phyloP scores from a whole-genome alignment of 2,797 vertebrate genomes.

The Cephalopachus bancanus region DNA sequence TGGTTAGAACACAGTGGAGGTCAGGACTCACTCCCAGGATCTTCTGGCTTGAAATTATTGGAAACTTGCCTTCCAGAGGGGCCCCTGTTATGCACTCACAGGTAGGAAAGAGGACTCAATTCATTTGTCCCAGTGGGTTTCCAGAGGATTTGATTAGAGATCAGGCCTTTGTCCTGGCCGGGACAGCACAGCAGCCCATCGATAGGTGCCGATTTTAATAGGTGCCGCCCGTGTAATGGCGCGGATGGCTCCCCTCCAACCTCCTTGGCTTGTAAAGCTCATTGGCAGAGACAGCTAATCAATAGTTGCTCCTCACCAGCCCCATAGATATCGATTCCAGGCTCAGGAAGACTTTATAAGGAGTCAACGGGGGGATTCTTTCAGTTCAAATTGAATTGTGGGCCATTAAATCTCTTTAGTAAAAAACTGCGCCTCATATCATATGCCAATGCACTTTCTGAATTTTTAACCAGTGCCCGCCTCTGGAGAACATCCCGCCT shows the following conservation, averaged over 20 bases:
- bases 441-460: slow-evolving; percentile 77
- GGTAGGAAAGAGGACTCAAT: background rate
- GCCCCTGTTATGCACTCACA: accelerated
- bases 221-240: slow-evolving; percentile 73
- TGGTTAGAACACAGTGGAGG: background rate
- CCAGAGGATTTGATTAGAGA: slow-evolving; percentile 63
- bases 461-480: slow-evolving; percentile 85
- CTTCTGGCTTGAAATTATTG: background rate
- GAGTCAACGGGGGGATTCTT: slow-evolving; percentile 92
- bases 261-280: slow-evolving; percentile 88
- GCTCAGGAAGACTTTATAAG: slow-evolving; percentile 95
- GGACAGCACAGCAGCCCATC: slow-evolving; percentile 56
- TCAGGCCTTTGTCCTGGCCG: slow-evolving; percentile 76
- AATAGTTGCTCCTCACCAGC: slow-evolving; percentile 90
- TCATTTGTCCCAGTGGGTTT: background rate
- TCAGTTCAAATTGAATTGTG: slow-evolving; percentile 92
- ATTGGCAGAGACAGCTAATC: slow-evolving; percentile 94
- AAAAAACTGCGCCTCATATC: slow-evolving; percentile 84
- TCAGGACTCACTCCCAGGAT: background rate
- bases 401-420: slow-evolving; percentile 90
- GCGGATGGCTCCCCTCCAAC: slow-evolving; percentile 75
- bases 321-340: slow-evolving; percentile 93
- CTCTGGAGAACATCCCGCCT: slow-evolving; percentile 30
- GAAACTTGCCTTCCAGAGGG: background rate
- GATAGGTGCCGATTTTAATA: slow-evolving; percentile 74